Evolutionary conservation across 2,797 vertebrate genomes (phyloP).

Genomic region (Threskiornis aethiopicus): DNA sequence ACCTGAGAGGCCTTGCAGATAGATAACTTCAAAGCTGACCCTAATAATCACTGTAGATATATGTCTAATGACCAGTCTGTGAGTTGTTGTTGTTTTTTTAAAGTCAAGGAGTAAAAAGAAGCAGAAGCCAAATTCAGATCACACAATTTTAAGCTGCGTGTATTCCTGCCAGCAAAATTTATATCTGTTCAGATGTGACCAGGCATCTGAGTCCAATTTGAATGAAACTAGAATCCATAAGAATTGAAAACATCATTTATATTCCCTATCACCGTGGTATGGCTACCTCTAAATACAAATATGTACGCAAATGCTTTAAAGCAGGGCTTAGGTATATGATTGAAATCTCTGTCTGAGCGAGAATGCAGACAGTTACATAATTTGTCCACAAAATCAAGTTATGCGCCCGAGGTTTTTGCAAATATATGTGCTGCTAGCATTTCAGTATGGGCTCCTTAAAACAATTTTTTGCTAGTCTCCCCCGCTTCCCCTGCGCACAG

Average conservation of each 20-base stretch:
- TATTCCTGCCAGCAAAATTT: conserved; percentile 6
- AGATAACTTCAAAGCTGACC: not conserved
- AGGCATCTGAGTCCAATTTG: not conserved
- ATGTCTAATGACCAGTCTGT: not conserved
- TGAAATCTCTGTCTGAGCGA: not conserved
- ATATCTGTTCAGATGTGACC: not conserved
- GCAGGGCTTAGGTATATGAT: not conserved
- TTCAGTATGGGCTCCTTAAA: not conserved
- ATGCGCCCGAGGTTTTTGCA: not conserved
- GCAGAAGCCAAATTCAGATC: not conserved
- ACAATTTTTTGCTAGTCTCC: not conserved
- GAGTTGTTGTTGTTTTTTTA: not conserved
- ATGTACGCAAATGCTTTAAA: not conserved
- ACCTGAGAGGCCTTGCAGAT: not conserved
- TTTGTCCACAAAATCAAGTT: not conserved
- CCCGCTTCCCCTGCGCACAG: not conserved
- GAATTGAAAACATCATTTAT: conserved; percentile 13
- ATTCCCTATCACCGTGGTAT: not conserved
- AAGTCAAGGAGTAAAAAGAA: not conserved
- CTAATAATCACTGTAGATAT: not conserved
- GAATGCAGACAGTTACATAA: not conserved
- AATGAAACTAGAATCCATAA: not conserved
- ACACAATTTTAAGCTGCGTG: not conserved
- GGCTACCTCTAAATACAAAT: not conserved
- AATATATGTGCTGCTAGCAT: not conserved